Evolutionary conservation across 2,888 invertebrate species (phyloP).

Genomic region (Poecilus cupreus): DNA sequence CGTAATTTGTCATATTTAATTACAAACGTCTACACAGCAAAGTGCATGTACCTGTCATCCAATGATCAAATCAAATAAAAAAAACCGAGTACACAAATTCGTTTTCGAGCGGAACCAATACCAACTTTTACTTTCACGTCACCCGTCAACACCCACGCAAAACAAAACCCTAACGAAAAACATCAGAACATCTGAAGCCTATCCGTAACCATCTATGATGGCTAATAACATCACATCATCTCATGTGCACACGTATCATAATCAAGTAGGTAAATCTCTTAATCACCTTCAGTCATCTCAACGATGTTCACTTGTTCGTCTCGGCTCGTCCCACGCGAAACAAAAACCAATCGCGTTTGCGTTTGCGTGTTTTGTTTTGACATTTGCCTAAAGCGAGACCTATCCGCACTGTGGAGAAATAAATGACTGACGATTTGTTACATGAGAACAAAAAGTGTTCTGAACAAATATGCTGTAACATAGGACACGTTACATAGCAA

Average conservation of each 20-base stretch:
- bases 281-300: not conserved
- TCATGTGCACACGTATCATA: not conserved
- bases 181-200: not conserved
- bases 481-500: not conserved
- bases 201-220: not conserved
- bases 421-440: conserved; percentile 4
- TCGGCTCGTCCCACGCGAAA: conserved; percentile 4
- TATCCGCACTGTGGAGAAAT: not conserved
- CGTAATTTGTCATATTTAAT: not conserved
- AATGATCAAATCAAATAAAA: not conserved
- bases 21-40: not conserved
- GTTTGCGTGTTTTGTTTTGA: conserved; percentile 17
- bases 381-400: conserved; percentile 17
- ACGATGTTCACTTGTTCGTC: not conserved
- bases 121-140: not conserved
- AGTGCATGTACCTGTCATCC: not conserved
- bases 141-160: not conserved
- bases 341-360: not conserved
- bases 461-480: not conserved
- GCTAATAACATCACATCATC: not conserved
- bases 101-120: not conserved
- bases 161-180: not conserved
- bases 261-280: not conserved
- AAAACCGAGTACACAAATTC: not conserved
- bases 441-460: not conserved